Evolutionary conservation across 1,140 invertebrate species (phyloP), one percentile per base, ranked within the genome.

Genomic region (Gonioctena quinquepunctata): DNA sequence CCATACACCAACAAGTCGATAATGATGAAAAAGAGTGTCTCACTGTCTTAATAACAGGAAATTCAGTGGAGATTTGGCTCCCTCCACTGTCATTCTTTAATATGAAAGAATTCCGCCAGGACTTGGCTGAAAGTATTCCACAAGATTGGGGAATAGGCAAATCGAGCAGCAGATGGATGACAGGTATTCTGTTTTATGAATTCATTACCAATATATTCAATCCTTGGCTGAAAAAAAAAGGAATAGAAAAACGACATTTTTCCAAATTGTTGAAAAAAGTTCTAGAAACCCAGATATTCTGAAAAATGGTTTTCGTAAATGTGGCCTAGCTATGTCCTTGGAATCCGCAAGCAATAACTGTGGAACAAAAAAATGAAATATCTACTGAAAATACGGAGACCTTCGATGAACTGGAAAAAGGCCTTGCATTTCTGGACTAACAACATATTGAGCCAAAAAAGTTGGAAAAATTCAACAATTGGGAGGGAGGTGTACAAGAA

Each of bases 151-250:
- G 68, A 2, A 73, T 82, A 54, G 83, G 84, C 11, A 68, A 69
- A 63, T 81, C 80, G n/a, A 78, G 83, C 26, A 80, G 52, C 69
- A 81, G 82, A 1, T 85, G 84, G 84, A 85, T 84, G 84, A 85
- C 74, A 61, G 71, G 68, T 22, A 76, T 76, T 70, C 75, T 73
- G 16, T 86, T 85, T 72, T 84, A 74, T 73, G 80, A 85, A 70
- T 85, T 82, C 68, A 60, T 74, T 5, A 23, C 57, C 7, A 74
- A 33, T 13, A 13, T 33, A 7, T 33, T 33, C n/a, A 64, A 71
- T 18, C 48, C 64, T 21, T 71, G 65, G 70, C 65, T 71, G 23
- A 8, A 50, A 13, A 28, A 62, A 7, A 66, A 77, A 56, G 66
- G 75, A 23, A 79, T n/a, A n/a, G n/a, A n/a, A n/a, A n/a, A n/a